Evolutionary conservation across 1,140 invertebrate genomes (phyloP), one percentile per base, ranked within the genome.

Genomic region (Gryon sp.): DNA sequence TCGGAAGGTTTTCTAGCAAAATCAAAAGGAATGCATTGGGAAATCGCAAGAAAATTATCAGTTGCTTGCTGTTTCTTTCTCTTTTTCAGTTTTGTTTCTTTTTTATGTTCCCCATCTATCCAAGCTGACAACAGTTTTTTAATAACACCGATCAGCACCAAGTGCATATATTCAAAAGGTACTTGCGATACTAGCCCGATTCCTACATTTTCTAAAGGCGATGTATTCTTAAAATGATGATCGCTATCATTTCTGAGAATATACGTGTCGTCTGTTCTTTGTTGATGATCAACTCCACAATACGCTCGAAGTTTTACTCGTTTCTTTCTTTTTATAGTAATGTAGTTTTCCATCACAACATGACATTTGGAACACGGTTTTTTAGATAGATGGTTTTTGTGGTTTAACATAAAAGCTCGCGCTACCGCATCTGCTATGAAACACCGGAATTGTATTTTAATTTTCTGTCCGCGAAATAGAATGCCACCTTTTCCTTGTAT

Each of bases 121-220:
- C 24, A 43, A 14, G 15, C 15, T 18, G 20, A 16, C 1, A 48
- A 50, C 2, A 50, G 4, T 41, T 62, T 62, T 30, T 62, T 62
- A 14, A 50, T 16, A 2, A 19, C 20, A 1, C 59, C 43, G 0
- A 62, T 0, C 0, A 40, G 30, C 4, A 50, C 45, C 8, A 41
- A 14, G 14, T 62, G 59, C 59, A 62, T 62, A 18, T 62, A 48
- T 9, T 62, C 45, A 12, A 62, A 62, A 38, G 55, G 55, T 2
- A 57, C 53, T 43, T 43, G 53, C 7, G 53, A 41, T 12, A 57
- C 53, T 12, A 57, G 16, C 12, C 12, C 19, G 11, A 57, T 30
- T 2, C 7, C 7, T 14, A 43, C 43, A 19, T 30, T 2, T 32
- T 57, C 38, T 22, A 57, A 36, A 2, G 38, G 53, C 5, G 53